Conservation (phyloP, 2,113 vertebrate species). For the Channa argus region DNA sequence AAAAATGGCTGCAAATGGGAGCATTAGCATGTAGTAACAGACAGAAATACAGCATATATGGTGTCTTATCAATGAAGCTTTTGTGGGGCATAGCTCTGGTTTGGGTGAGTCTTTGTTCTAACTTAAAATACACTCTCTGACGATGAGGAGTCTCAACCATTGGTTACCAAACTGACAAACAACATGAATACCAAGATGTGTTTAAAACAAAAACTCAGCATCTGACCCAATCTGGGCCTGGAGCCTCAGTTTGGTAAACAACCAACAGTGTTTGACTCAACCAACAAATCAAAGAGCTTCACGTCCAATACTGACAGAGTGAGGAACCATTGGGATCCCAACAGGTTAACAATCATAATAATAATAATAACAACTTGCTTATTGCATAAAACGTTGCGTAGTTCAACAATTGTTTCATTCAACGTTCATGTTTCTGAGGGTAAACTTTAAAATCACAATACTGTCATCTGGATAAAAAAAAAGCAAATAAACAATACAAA, state of each 20-base stretch:
- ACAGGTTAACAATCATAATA: conserved; percentile 38
- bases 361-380: conserved; percentile 43
- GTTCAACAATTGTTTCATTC: conserved; percentile 58
- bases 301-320: conserved; percentile 70
- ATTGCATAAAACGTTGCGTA: conserved; percentile 63
- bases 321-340: conserved; percentile 65
- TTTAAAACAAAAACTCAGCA: conserved; percentile 13
- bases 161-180: conserved; percentile 1
- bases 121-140: conserved; percentile 35
- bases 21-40: conserved; percentile 3
- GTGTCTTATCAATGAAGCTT: no score
- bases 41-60: not conserved
- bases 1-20: not conserved
- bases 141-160: conserved; percentile 17
- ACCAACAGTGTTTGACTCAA: conserved; percentile 22
- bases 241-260: conserved; percentile 2
- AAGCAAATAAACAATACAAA: conserved; percentile 45
- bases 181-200: no score
- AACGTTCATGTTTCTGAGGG: conserved; percentile 56
- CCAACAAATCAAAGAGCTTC: conserved; percentile 68
- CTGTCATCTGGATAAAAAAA: conserved; percentile 73
- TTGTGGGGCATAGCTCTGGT: conserved; percentile 24
- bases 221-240: not conserved
- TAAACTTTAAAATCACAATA: conserved; percentile 82
- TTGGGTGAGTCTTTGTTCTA: conserved; percentile 1